Evolutionary conservation across 2,113 vertebrate species (phyloP).

Genomic region (Vulpes vulpes): DNA sequence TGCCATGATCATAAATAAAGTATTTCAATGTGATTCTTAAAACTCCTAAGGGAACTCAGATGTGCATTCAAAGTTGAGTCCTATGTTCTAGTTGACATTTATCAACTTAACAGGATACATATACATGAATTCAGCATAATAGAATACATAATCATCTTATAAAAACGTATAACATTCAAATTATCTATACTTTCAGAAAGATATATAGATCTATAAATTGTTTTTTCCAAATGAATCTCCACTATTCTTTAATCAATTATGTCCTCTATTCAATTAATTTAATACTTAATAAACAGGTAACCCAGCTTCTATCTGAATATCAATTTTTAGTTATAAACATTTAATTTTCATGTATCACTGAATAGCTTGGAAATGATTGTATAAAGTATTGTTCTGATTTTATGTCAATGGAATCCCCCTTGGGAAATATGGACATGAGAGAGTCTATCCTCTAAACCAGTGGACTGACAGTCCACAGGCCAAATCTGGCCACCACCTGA

Average conservation of each 20-base stretch:
- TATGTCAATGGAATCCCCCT: slow-evolving; percentile 22
- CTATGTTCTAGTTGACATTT: not conserved
- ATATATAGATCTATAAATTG: not conserved
- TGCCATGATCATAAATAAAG: not conserved
- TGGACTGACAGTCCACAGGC: not conserved
- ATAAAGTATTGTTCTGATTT: slow-evolving; percentile 48
- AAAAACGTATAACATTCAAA: slow-evolving; percentile 20
- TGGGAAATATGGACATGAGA: not conserved
- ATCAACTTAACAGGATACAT: not conserved
- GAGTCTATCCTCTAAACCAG: not conserved
- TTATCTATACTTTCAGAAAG: not conserved
- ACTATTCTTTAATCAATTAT: not conserved
- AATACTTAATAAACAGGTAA: slow-evolving; percentile 43
- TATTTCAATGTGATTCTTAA: slow-evolving; percentile 34
- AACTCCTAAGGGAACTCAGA: slow-evolving; percentile 13
- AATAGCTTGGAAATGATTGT: slow-evolving; percentile 18
- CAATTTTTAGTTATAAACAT: slow-evolving; percentile 28
- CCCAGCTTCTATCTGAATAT: not conserved
- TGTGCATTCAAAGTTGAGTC: slow-evolving; percentile 42
- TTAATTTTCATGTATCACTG: not conserved
- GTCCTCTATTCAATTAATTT: slow-evolving; percentile 15
- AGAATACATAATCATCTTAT: not conserved
- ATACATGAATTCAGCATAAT: not conserved
- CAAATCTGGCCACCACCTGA: not conserved
- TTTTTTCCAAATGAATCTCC: not conserved